Evolutionary conservation across 2,888 invertebrate genomes (phyloP).

Genomic region (Athripsodes cinereus): DNA sequence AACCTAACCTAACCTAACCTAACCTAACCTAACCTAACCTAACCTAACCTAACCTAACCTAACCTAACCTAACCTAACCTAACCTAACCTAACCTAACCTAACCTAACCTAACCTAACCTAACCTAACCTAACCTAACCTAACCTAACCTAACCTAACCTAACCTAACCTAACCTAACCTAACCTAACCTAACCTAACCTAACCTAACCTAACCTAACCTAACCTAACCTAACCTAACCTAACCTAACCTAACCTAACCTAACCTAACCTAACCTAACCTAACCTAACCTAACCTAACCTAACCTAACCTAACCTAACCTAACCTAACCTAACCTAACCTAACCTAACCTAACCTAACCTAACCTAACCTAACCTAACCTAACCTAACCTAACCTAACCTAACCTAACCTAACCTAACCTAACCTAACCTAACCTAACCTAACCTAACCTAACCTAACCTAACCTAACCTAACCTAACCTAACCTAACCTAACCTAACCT

Average conservation of each 20-base stretch:
- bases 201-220: conserved; percentile 6
- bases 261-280: conserved; percentile 2
- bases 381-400: conserved; percentile 26
- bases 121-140: conserved; percentile 3
- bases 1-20: conserved; percentile 3
- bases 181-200: conserved; percentile 12
- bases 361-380: conserved; percentile 27
- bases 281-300: conserved; percentile 13
- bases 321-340: conserved; percentile 24
- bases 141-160: conserved; percentile 8
- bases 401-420: conserved; percentile 25
- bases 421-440: conserved; percentile 26
- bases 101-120: conserved; percentile 5
- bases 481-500: conserved; percentile 24
- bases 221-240: conserved; percentile 3
- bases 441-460: conserved; percentile 26
- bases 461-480: conserved; percentile 26
- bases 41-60: conserved; percentile 7
- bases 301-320: conserved; percentile 15
- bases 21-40: conserved; percentile 21
- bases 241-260: conserved; percentile 1
- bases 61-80: conserved; percentile 7
- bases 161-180: conserved; percentile 10
- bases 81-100: conserved; percentile 8
- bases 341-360: conserved; percentile 24